A percentile compares a stretch with the other conserved stretches of the same genome.
phyloP scores from a whole-genome alignment of 2,113 vertebrate species.

The Myodes glareolus region DNA sequence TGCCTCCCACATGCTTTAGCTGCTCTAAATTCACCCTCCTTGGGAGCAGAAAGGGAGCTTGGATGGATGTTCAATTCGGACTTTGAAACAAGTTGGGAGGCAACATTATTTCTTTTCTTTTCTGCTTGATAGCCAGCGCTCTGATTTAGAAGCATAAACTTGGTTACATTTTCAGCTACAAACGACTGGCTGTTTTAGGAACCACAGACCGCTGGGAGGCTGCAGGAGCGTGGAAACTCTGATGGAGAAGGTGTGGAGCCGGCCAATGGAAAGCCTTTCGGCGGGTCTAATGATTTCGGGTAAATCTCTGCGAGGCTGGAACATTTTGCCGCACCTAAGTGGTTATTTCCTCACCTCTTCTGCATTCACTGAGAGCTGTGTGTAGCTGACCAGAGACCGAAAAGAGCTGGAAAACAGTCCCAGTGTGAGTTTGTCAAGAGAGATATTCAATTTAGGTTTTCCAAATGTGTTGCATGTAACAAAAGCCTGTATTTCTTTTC shows the following conservation, averaged over 20 bases:
- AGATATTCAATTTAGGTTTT: constrained; percentile 64
- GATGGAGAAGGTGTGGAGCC: constrained; percentile 62
- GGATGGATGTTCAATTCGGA: neutral
- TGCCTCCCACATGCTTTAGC: neutral
- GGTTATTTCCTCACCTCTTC: constrained; percentile 80
- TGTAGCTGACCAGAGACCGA: constrained; percentile 22
- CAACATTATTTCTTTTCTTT: neutral
- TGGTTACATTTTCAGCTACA: constrained; percentile 28
- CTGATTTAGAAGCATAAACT: constrained; percentile 47
- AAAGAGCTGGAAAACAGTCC: constrained; percentile 52
- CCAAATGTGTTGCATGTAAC: constrained; percentile 66
- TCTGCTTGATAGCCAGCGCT: constrained; percentile 21
- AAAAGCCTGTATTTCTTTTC: constrained; percentile 76
- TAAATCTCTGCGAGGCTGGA: constrained; percentile 79
- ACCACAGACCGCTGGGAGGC: constrained; percentile 58
- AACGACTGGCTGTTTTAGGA: constrained; percentile 62
- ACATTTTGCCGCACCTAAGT: constrained; percentile 80
- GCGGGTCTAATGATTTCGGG: constrained; percentile 78
- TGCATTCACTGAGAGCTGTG: constrained; percentile 73
- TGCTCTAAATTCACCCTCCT: neutral
- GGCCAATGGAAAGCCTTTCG: constrained; percentile 66
- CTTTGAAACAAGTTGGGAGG: neutral
- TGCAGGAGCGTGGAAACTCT: constrained; percentile 72
- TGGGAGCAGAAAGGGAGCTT: neutral
- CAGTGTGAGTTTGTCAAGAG: constrained; percentile 40